phyloP scores from a whole-genome alignment of 2,113 vertebrate genomes.

The Bujurquina vittata region DNA sequence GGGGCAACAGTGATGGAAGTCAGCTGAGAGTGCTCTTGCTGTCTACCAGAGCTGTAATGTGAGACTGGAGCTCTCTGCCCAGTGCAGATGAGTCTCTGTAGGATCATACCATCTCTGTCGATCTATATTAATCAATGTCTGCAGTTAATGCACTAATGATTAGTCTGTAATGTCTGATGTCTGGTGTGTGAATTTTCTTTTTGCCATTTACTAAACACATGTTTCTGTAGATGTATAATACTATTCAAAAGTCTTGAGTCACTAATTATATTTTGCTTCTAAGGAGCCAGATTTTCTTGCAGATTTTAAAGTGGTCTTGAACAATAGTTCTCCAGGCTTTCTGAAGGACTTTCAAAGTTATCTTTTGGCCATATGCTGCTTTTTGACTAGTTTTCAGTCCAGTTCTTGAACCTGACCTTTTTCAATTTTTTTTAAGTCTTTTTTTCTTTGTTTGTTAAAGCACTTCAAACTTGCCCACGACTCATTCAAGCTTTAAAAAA shows the following conservation, averaged over 20 bases:
- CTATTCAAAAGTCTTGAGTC: neutral
- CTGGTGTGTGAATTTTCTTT: neutral
- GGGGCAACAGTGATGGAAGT: slow-evolving; percentile 64
- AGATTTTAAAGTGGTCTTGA: neutral
- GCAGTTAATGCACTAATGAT: slow-evolving; percentile 40
- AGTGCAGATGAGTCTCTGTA: slow-evolving; percentile 52
- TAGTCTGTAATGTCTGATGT: neutral
- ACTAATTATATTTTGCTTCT: neutral
- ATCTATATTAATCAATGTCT: slow-evolving; percentile 37
- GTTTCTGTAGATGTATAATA: neutral
- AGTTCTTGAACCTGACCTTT: no score
- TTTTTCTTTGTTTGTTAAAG: neutral
- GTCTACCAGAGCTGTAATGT: slow-evolving; percentile 69
- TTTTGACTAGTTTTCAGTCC: no score
- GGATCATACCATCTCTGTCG: slow-evolving; percentile 37
- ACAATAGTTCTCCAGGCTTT: no score
- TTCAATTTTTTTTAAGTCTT: no score
- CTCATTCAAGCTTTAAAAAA: neutral
- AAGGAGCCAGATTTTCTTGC: no score
- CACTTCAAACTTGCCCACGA: neutral
- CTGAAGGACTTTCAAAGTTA: no score
- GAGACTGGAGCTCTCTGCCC: slow-evolving; percentile 58
- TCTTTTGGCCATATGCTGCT: no score
- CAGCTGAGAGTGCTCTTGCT: slow-evolving; percentile 39
- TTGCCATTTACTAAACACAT: neutral